Evolutionary conservation across 2,888 invertebrate genomes (phyloP).

Genomic region (Bhutanitis thaidina): DNA sequence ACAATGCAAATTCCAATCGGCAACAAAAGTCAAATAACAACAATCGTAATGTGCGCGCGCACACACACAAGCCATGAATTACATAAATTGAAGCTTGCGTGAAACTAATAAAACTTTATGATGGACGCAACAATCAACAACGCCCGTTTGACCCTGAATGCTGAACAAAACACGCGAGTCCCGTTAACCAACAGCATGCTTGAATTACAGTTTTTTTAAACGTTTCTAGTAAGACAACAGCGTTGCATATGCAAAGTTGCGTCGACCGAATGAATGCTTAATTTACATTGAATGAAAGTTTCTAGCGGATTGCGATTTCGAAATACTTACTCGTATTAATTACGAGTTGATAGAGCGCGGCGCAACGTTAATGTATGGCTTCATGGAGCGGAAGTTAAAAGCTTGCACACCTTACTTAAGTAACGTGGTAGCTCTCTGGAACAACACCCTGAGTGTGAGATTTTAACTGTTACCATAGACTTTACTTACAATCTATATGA

Average conservation of each 20-base stretch:
- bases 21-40: background rate
- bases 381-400: background rate
- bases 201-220: constrained; percentile 37
- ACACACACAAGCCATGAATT: constrained; percentile 23
- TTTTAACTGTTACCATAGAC: too few species aligned
- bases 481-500: too few species aligned
- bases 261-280: constrained; percentile 41
- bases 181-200: constrained; percentile 49
- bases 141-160: constrained; percentile 46
- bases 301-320: constrained; percentile 26
- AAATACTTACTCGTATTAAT: background rate
- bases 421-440: too few species aligned
- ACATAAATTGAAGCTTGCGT: constrained; percentile 27
- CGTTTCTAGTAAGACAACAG: constrained; percentile 48
- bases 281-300: constrained; percentile 58
- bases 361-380: background rate
- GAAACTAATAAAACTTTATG: constrained; percentile 34
- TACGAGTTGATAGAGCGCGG: background rate
- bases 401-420: too few species aligned
- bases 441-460: too few species aligned
- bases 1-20: too few species aligned
- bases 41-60: background rate
- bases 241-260: constrained; percentile 40
- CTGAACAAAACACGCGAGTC: constrained; percentile 38
- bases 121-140: constrained; percentile 31